phyloP scores from a whole-genome alignment of 2,888 invertebrate species.

The Epirrita christyi region DNA sequence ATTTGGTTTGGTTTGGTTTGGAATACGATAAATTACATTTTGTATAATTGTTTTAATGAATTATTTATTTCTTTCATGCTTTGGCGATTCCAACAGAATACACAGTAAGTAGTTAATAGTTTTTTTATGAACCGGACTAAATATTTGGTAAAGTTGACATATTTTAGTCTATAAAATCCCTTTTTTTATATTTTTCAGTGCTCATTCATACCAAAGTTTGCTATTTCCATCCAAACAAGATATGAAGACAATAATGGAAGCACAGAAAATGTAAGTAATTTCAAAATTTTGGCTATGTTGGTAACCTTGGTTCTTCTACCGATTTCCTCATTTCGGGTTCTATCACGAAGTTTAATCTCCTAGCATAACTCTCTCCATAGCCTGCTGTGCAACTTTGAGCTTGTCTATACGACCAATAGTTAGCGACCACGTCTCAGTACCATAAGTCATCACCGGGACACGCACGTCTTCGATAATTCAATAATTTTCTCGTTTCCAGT shows the following conservation, averaged over 20 bases:
- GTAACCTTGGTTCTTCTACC: too few relatives aligned
- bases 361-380: too few relatives aligned
- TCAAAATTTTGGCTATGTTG: too few relatives aligned
- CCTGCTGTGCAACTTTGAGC: too few relatives aligned
- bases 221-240: slow-evolving; percentile 93
- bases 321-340: too few relatives aligned
- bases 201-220: slow-evolving; percentile 94
- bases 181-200: slow-evolving; percentile 86
- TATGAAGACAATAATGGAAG: slow-evolving; percentile 96
- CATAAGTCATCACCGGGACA: too few relatives aligned
- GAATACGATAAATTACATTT: too few relatives aligned
- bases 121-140: not conserved
- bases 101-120: slow-evolving; percentile 85
- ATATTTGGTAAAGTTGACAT: not conserved
- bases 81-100: slow-evolving; percentile 82
- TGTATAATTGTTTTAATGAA: slow-evolving; percentile 1
- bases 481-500: slow-evolving; percentile 79
- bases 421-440: too few relatives aligned
- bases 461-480: too few relatives aligned
- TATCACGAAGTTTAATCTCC: too few relatives aligned
- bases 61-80: slow-evolving; percentile 60
- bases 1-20: too few relatives aligned
- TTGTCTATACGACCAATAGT: too few relatives aligned
- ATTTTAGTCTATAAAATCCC: not conserved
- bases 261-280: slow-evolving; percentile 91